Evolutionary conservation across 2,113 vertebrate genomes (phyloP), one percentile per base, ranked within the genome.

Genomic region (Triplophysa dalaica): DNA sequence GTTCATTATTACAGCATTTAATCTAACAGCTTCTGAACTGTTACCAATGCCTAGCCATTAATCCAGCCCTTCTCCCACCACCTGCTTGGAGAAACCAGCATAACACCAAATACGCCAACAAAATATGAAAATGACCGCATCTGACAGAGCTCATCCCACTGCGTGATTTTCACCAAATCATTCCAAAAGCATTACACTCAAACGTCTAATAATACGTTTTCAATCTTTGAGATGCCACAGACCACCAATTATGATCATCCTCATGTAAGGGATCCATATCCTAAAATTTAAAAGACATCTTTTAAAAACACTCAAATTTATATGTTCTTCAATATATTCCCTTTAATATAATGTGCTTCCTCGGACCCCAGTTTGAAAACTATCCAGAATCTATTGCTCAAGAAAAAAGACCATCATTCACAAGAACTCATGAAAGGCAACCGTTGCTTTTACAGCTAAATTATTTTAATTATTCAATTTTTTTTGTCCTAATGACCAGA

Each of bases 1-100:
- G 77, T 81, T 80, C 81, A 83, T 86, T 88, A 88, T 89, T 89
- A 89, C 73, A 85, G 77, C 72, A 78, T 70, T 78, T 77, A 66
- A 29, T 82, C 77, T 72, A 68, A 82, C 80, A 78, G 78, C 67
- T 63, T 64, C 26, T 77, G 73, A 70, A 67, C 67, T 60, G 66
- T 38, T 38, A 79, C 70, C 77, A 70, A 74, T 85, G 80, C 72
- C 73, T 75, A 38, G 69, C 79, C 81, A 85, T 79, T 86, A 81
- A 81, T 68, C 33, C 67, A 74, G 54, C 64, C 78, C 61, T 52
- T 70, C 50, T 66, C 67, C 22, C 62, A 80, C 78, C 82, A 80
- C 66, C 82, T 83, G 82, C 66, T 67, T 65, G 22, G 45, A 75
- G 66, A 75, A 76, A 70, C 29, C 63, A 73, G 68, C 58, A 75